Base-by-base conservation (phyloP, 1,140 invertebrate genomes). In the Grapholita molesta region DNA sequence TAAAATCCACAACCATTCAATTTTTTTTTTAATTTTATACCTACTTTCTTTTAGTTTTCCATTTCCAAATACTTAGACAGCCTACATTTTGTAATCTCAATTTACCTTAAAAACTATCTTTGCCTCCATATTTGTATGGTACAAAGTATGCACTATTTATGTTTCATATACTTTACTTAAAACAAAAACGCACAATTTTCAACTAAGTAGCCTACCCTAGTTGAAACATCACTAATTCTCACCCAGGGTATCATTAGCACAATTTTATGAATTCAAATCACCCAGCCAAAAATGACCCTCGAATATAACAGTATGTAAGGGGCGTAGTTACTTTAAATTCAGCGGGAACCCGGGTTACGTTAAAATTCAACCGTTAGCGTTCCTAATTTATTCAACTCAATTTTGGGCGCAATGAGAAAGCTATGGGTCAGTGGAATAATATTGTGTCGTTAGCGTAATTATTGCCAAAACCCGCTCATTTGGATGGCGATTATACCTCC, bases 251-350 rank as follows among this genome's bases (percentile, higher is more conserved):
- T 42, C 38, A 12, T 48, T 48, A 48, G 42, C 42, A 48, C 18
- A 48, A 48, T 48, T 48, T 48, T 48, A 48, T 48, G 42, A 48
- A 48, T 48, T 48, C 42, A 21, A 48, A 48, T 48, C 42, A 48
- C 42, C 42, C 15, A 9, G 15, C 18, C 42, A 48, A 48, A 48
- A 48, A 48, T 48, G 42, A 21, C 42, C 42, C 42, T 21, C 42
- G 18, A 48, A 48, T 35, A 35, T 35, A 48, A 9, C 42, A 48
- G 42, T 48, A 48, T 21, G 42, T 48, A 48, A 48, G 42, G 18
- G 42, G 18, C 18, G 42, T 21, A 21, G 42, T 48, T 48, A 18
- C 18, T 48, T 48, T 21, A 48, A 48, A 48, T 48, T 48, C 42
- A 48, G 42, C 42, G n/a, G 15, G 6, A 21, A 18, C 18, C 6